Percentiles rank a stretch among this genome's conserved stretches.
Conservation (phyloP, 2,888 invertebrate genomes). For the Colostygia pectinataria region DNA sequence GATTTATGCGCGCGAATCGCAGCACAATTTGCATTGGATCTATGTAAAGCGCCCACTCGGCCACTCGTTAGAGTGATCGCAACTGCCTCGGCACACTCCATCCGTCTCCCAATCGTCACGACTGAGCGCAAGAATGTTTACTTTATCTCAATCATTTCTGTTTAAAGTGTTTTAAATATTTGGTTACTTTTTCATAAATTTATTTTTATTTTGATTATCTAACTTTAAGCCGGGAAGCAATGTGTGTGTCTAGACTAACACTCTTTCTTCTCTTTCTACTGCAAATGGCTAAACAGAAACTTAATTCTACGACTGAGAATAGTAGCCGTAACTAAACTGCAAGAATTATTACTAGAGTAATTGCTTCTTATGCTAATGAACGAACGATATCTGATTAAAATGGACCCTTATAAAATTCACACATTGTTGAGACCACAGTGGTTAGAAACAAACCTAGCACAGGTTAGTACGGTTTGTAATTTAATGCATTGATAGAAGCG, state of each 20-base stretch:
- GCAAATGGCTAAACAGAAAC: neutral
- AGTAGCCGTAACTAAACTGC: neutral
- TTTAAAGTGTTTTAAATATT: constrained; percentile 31
- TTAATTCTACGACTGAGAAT: neutral
- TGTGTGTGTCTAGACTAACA: too few species aligned
- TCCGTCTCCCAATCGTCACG: constrained; percentile 58
- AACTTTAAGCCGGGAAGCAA: too few species aligned
- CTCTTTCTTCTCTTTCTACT: neutral
- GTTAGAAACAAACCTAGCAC: constrained; percentile 46
- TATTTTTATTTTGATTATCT: too few species aligned
- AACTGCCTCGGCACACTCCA: constrained; percentile 47
- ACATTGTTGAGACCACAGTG: constrained; percentile 46
- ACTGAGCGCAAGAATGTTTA: constrained; percentile 50
- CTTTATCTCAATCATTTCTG: constrained; percentile 44
- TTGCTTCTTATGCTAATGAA: constrained; percentile 10
- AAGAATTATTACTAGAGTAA: constrained; percentile 8
- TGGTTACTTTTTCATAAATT: constrained; percentile 4
- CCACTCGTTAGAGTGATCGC: constrained; percentile 62
- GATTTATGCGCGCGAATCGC: constrained; percentile 68
- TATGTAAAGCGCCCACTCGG: constrained; percentile 68
- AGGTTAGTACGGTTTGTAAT: constrained; percentile 44
- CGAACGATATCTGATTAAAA: constrained; percentile 11
- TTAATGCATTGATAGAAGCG: constrained; percentile 54
- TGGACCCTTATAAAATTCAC: constrained; percentile 28
- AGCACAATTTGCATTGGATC: constrained; percentile 73